Conservation (phyloP, 2,113 vertebrate species). For the Pygoscelis adeliae region DNA sequence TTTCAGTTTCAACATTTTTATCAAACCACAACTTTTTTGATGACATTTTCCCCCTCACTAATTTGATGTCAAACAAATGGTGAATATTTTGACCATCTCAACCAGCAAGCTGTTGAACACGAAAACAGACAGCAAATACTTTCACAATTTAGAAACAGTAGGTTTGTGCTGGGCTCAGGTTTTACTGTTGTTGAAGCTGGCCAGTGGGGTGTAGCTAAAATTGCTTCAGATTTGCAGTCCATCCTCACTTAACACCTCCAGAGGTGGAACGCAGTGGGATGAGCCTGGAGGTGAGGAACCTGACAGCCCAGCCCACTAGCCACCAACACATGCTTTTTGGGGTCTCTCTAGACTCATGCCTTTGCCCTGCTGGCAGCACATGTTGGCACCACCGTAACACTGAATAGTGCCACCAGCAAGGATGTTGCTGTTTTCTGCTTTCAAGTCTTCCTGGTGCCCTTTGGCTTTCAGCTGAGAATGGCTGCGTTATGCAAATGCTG, state of each 20-base stretch:
- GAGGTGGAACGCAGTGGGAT: not conserved
- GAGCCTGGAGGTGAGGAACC: not conserved
- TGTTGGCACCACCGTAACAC: not conserved
- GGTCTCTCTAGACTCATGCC: not conserved
- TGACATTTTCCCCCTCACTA: not conserved
- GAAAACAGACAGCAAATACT: not conserved
- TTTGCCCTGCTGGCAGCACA: not conserved
- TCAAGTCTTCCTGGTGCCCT: not conserved
- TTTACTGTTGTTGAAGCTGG: not conserved
- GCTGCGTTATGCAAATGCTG: not conserved
- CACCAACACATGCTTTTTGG: not conserved
- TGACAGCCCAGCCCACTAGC: not conserved
- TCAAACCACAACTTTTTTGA: not conserved
- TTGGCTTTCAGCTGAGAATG: not conserved
- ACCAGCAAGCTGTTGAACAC: not conserved
- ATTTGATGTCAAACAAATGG: not conserved
- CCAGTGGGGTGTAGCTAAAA: not conserved
- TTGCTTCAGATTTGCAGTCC: not conserved
- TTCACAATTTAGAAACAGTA: not conserved
- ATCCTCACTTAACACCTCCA: not conserved
- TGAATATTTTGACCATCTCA: not conserved
- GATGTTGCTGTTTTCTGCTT: not conserved
- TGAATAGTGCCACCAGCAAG: not conserved
- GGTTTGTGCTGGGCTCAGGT: not conserved
- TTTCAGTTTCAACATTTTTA: not conserved